Base-by-base conservation (phyloP, 2,797 vertebrate species). In the Anableps anableps region DNA sequence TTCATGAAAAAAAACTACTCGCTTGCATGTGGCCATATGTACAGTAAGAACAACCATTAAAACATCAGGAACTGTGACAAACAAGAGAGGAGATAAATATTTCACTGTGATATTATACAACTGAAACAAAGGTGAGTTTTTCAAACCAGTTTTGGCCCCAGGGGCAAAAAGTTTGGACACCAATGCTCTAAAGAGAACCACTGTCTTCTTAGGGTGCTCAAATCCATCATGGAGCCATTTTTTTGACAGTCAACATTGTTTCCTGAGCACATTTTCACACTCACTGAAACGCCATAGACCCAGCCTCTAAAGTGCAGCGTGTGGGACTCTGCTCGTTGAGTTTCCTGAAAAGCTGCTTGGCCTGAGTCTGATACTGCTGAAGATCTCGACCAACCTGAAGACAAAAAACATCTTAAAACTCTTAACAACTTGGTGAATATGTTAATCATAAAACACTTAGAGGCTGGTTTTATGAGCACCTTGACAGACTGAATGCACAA, bases 341-440 rank as follows among this genome's bases (percentile, higher is more conserved):
- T 81, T 98, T 99, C 80, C 97, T 96, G 90, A 99, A 99, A 51
- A 99, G 97, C 92, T 99, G 98, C 91, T 99, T 99, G 1, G 98
- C 98, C 85, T 99, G 98, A 91, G 96, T 99, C 95, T 99, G 98
- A 94, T 99, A 99, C 86, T 99, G 98, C 82, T 99, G 98, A 83
- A 99, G 96, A 86, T 99, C 98, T 50, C 98, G 96, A 82, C 98
- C 98, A 91, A 99, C 93, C 98, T 99, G 85, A 84, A 92, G 77
- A 87, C 87, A 89, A 64, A 92, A 45, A 74, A 51, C 8, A 43
- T n/a, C n/a, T n/a, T n/a, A n/a, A n/a, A 21, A 36, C 0, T 19
- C 48, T 89, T 75, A 21, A 77, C 16, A 4, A 47, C 19, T 81
- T 29, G 3, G 10, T 38, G 26, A 51, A 10, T 3, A 70, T 26